Percentiles rank a stretch among this genome's conserved stretches.
These are phyloP conservation scores for Arrhamphus sclerolepis DNA, from an alignment of 2,797 vertebrate genomes.

Conservation along the genomic window DNA sequence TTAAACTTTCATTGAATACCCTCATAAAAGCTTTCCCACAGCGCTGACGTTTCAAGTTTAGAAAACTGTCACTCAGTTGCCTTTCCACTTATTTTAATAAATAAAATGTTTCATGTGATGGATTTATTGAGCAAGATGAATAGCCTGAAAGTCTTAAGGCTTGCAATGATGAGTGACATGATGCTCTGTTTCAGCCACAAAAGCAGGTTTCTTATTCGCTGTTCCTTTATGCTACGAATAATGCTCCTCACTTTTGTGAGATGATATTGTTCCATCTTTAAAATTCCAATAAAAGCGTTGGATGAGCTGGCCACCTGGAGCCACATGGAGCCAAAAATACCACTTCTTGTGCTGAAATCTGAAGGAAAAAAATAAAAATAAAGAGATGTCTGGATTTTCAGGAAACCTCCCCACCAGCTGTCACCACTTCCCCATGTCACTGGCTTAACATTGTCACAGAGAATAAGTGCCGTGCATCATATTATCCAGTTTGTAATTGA, in stretches of 20 bases:
- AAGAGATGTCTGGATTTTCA: slow-evolving; percentile 34
- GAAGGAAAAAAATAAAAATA: background rate
- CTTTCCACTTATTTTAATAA: background rate
- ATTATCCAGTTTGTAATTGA: slow-evolving; percentile 75
- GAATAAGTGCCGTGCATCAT: slow-evolving; percentile 56
- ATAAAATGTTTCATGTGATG: background rate
- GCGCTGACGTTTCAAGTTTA: background rate
- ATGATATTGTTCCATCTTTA: background rate
- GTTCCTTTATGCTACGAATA: background rate
- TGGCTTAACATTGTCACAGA: slow-evolving; percentile 50
- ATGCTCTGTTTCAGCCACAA: slow-evolving; percentile 1
- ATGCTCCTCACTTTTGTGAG: background rate
- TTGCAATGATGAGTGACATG: background rate
- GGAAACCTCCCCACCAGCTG: slow-evolving; percentile 51
- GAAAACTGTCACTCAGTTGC: slow-evolving; percentile 3
- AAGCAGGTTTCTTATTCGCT: background rate
- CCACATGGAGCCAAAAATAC: slow-evolving; percentile 14
- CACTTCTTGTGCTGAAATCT: slow-evolving; percentile 16
- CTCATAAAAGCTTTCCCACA: background rate
- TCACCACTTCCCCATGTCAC: slow-evolving; percentile 49
- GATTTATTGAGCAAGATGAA: slow-evolving; percentile 1
- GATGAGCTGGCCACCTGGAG: background rate
- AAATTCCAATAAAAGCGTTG: slow-evolving; percentile 6
- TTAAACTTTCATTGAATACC: background rate
- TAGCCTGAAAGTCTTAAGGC: slow-evolving; percentile 9